Evolutionary conservation across 2,797 vertebrate genomes (phyloP), one percentile per base, ranked within the genome.

Genomic region (Gymnopithys bicolor): DNA sequence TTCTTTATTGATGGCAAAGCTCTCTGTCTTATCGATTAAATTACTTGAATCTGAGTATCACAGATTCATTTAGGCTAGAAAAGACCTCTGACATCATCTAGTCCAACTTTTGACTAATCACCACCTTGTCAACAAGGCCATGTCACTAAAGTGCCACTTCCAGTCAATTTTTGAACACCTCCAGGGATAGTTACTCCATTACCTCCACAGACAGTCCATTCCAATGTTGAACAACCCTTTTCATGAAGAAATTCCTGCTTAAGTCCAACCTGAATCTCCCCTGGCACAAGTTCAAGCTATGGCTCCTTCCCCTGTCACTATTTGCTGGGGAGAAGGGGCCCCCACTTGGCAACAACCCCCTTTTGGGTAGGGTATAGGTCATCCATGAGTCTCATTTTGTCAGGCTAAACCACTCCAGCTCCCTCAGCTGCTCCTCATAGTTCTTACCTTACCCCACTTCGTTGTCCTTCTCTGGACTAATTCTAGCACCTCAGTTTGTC

Each of bases 401-500:
- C 43, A 39, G 17, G 2, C 0, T 39, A 18, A 39, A 30, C 19
- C 28, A 5, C 5, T 25, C 3, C 55, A 49, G 13, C 10, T 64
- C 37, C 11, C 45, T 56, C 28, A 45, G 37, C 21, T 0, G 1
- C 4, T 22, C 8, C 45, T 56, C 19, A 19, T 1, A 6, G 13
- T 16, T 0, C 0, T 8, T 51, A 30, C n/a, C 28, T 37, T 43
- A 49, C 28, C 17, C 28, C 23, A 63, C 37, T 64, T 4, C 0
- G 0, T 6, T 45, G 1, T 8, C 19, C n/a, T 64, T 70, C 64
- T 64, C n/a, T 64, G 37, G 28, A 39, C 19, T 30, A 0, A 0
- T 79, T 69, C 7, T 64, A 70, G n/a, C 23, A 14, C 43, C 37
- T 83, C 64, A 19, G 3, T 32, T 32, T 37, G 9, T 11, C 49